phyloP scores from a whole-genome alignment of 1,140 invertebrate genomes.

The Euura lappo region DNA sequence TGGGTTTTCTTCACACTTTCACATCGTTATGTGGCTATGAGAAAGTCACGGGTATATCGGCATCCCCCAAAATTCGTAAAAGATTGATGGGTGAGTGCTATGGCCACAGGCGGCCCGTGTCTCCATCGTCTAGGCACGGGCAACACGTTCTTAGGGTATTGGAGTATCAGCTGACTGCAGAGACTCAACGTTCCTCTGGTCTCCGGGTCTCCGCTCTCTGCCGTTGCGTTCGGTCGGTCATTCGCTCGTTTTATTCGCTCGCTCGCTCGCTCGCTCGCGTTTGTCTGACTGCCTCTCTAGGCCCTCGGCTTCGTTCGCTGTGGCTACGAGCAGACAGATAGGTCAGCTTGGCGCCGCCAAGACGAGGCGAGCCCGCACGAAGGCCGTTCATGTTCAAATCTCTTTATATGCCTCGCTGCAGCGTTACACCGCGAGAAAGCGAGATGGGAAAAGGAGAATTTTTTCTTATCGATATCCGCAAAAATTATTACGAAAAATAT shows the following conservation, averaged over 20 bases:
- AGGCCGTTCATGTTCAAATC: slow-evolving; percentile 31
- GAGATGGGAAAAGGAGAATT: no score
- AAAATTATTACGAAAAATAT: no score
- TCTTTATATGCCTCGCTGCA: neutral
- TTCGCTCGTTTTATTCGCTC: neutral
- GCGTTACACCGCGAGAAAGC: neutral
- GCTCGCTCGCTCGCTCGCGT: slow-evolving; percentile 1
- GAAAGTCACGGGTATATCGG: no score
- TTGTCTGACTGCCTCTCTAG: neutral
- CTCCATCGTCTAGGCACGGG: no score
- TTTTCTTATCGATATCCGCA: no score
- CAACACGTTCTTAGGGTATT: no score
- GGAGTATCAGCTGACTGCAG: neutral
- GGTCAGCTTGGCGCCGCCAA: slow-evolving; percentile 51
- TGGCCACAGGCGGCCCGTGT: neutral
- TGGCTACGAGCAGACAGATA: slow-evolving; percentile 34
- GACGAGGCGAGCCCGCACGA: slow-evolving; percentile 39
- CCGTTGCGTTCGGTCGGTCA: neutral
- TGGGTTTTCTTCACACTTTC: no score
- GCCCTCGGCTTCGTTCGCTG: no score
- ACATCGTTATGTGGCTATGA: no score
- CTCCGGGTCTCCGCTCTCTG: neutral
- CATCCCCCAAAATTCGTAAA: neutral
- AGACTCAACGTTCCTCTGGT: neutral
- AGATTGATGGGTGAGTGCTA: neutral